These are phyloP conservation scores for Pristiophorus japonicus DNA, from an alignment of 2,113 vertebrate genomes.

Conservation along the genomic window DNA sequence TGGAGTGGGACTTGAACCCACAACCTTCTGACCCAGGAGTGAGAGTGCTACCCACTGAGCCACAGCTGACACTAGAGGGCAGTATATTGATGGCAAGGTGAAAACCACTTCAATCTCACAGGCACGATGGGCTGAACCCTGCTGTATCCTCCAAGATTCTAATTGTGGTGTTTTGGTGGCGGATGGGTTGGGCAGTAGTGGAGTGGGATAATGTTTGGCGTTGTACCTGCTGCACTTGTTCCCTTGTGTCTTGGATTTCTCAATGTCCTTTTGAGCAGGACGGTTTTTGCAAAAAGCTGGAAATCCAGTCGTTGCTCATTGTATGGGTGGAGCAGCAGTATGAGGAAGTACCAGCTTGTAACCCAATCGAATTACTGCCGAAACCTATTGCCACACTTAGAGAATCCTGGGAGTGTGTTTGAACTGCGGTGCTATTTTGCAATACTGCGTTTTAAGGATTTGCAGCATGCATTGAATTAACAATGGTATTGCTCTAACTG, in stretches of 20 bases:
- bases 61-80: too few relatives aligned
- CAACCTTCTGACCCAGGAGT: too few relatives aligned
- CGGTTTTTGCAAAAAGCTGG: neutral
- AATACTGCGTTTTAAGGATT: neutral
- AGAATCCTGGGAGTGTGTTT: neutral
- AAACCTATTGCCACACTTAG: neutral
- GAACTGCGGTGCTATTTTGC: neutral
- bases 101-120: neutral
- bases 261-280: neutral
- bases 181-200: neutral
- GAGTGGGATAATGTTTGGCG: neutral
- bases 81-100: neutral
- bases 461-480: neutral
- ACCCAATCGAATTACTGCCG: neutral
- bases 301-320: neutral
- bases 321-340: neutral
- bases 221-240: neutral
- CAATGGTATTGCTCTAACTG: neutral
- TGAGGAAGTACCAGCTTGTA: neutral
- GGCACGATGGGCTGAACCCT: neutral
- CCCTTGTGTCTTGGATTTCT: neutral
- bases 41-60: too few relatives aligned
- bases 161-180: neutral
- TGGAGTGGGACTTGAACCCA: too few relatives aligned
- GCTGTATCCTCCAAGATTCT: neutral